Conservation (phyloP, 2,797 vertebrate genomes). For the Microctenopoma stevenorrisi region DNA sequence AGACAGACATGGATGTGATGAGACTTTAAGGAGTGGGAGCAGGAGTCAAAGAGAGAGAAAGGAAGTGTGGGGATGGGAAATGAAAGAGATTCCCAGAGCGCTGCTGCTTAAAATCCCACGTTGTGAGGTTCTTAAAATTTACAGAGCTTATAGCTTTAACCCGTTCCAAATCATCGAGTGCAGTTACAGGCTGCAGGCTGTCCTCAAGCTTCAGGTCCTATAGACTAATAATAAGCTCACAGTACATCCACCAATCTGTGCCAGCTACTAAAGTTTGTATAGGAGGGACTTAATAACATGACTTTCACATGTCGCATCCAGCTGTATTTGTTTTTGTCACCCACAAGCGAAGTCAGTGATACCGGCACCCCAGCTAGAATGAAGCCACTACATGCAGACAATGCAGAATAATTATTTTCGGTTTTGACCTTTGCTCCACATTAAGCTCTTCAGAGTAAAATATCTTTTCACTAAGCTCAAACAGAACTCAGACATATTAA, state of each 20-base stretch:
- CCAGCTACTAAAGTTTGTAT: not conserved
- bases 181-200: slow-evolving; percentile 15
- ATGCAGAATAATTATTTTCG: not conserved
- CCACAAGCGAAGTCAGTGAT: slow-evolving; percentile 9
- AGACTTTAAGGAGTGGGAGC: slow-evolving; percentile 50
- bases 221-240: not conserved
- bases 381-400: not conserved
- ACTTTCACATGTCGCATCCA: slow-evolving; percentile 32
- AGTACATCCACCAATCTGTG: not conserved
- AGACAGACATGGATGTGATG: slow-evolving; percentile 38
- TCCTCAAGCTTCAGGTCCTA: slow-evolving; percentile 5
- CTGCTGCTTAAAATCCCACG: slow-evolving; percentile 49
- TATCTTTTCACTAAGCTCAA: not conserved
- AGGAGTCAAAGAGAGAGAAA: slow-evolving; percentile 57
- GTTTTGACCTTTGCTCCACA: not conserved
- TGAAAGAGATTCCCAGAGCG: slow-evolving; percentile 65
- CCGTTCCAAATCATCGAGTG: slow-evolving; percentile 24
- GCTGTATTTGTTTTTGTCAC: slow-evolving; percentile 37
- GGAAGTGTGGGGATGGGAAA: slow-evolving; percentile 78
- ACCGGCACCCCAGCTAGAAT: not conserved
- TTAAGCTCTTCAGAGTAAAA: not conserved
- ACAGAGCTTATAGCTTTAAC: slow-evolving; percentile 39
- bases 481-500: not conserved
- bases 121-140: slow-evolving; percentile 22
- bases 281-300: slow-evolving; percentile 6